phyloP scores from a whole-genome alignment of 1,140 invertebrate species.

The Microvelia longipes region DNA sequence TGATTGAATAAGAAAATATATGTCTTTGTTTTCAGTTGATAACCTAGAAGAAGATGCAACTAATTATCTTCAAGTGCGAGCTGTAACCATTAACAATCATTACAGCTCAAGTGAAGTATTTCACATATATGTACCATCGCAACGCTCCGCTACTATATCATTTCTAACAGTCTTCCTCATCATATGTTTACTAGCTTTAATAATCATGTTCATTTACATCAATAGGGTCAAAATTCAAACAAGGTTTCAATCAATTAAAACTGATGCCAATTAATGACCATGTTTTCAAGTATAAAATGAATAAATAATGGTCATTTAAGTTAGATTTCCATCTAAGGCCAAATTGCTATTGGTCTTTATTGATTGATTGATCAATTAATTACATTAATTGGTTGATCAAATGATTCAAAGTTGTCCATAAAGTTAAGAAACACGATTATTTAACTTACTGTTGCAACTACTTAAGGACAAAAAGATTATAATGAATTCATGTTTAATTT shows the following conservation, averaged over 20 bases:
- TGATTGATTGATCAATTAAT: no score
- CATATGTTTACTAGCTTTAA: slow-evolving; percentile 6
- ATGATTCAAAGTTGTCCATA: no score
- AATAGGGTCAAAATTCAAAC: slow-evolving; percentile 3
- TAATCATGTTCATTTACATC: slow-evolving; percentile 9
- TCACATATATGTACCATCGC: slow-evolving; percentile 7
- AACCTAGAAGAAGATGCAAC: slow-evolving; percentile 44
- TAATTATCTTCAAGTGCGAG: slow-evolving; percentile 49
- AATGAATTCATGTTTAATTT: no score
- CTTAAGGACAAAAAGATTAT: no score
- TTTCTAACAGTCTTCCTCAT: slow-evolving; percentile 6
- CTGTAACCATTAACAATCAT: slow-evolving; percentile 32
- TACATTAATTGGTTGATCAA: no score
- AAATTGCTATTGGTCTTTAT: no score
- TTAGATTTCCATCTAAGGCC: no score
- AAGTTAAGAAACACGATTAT: no score
- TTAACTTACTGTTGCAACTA: no score
- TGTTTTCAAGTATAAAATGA: no score
- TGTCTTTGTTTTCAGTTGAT: slow-evolving; percentile 36
- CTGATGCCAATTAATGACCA: neutral
- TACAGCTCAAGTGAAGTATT: slow-evolving; percentile 3
- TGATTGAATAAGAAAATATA: no score
- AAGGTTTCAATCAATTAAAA: neutral
- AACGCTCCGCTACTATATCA: slow-evolving; percentile 5
- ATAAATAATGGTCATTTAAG: no score